These are phyloP conservation scores for Thelaira solivaga DNA, from an alignment of 2,888 invertebrate genomes.

Conservation along the genomic window DNA sequence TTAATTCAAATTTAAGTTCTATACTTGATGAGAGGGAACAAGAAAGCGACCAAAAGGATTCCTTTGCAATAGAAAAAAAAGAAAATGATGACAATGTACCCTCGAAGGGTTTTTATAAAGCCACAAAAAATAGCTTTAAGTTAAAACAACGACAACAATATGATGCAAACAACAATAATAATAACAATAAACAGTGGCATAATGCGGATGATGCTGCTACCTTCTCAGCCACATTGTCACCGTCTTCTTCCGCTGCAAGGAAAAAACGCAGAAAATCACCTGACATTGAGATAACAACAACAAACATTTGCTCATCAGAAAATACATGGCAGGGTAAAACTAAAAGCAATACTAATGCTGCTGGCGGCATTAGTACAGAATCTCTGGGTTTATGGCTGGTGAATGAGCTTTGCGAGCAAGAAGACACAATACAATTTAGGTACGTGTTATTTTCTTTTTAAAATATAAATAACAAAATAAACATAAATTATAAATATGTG, in stretches of 20 bases:
- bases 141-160: slow-evolving; percentile 34
- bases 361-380: slow-evolving; percentile 57
- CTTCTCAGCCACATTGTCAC: slow-evolving; percentile 6
- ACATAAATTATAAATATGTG: neutral
- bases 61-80: slow-evolving; percentile 10
- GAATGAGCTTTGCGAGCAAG: slow-evolving; percentile 69
- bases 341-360: slow-evolving; percentile 58
- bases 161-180: slow-evolving; percentile 49
- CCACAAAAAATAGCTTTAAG: slow-evolving; percentile 45
- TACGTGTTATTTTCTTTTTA: too few relatives aligned
- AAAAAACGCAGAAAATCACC: slow-evolving; percentile 60
- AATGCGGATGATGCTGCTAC: slow-evolving; percentile 35
- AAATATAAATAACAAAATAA: neutral
- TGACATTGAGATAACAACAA: slow-evolving; percentile 36
- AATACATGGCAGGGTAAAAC: slow-evolving; percentile 67
- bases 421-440: slow-evolving; percentile 70
- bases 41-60: neutral
- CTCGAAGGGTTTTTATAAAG: slow-evolving; percentile 39
- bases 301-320: slow-evolving; percentile 63
- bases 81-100: slow-evolving; percentile 36
- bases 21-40: neutral
- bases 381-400: slow-evolving; percentile 68
- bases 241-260: slow-evolving; percentile 1
- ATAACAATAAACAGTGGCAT: slow-evolving; percentile 43
- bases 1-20: slow-evolving; percentile 19